These are phyloP conservation scores for Lateolabrax maculatus DNA, from an alignment of 2,797 vertebrate species.

Conservation along the genomic window DNA sequence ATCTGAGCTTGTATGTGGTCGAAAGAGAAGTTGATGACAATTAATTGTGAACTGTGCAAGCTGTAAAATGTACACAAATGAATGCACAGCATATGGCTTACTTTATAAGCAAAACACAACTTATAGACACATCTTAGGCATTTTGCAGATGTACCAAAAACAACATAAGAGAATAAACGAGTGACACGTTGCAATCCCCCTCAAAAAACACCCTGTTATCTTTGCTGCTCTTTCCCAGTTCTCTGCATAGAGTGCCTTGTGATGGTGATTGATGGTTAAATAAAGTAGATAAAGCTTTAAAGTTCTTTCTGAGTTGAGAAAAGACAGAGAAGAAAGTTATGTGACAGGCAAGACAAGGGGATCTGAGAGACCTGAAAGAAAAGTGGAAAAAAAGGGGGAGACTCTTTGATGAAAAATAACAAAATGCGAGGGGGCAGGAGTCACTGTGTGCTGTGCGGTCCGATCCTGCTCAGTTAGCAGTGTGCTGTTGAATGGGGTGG, in stretches of 20 bases:
- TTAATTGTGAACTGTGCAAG: neutral
- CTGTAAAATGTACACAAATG: neutral
- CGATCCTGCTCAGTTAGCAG: constrained; percentile 41
- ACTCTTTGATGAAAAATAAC: constrained; percentile 25
- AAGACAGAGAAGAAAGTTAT: constrained; percentile 7
- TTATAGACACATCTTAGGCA: neutral
- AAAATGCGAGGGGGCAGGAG: constrained; percentile 49
- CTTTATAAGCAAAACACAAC: neutral
- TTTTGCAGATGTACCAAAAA: neutral
- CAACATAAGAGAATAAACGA: neutral
- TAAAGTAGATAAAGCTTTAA: constrained; percentile 25
- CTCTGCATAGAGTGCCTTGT: neutral
- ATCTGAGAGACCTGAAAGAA: constrained; percentile 33
- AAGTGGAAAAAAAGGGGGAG: constrained; percentile 31
- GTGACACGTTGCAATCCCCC: neutral
- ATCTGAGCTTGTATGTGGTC: neutral
- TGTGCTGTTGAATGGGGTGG: constrained; percentile 10
- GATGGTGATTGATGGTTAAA: constrained; percentile 11
- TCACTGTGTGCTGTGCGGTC: constrained; percentile 22
- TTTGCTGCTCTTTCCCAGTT: constrained; percentile 6
- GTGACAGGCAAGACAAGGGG: constrained; percentile 31
- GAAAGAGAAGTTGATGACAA: neutral
- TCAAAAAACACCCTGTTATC: neutral
- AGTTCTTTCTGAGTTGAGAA: constrained; percentile 25
- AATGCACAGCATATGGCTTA: neutral